phyloP scores from a whole-genome alignment of 2,888 invertebrate species.

The Candidula unifasciata region DNA sequence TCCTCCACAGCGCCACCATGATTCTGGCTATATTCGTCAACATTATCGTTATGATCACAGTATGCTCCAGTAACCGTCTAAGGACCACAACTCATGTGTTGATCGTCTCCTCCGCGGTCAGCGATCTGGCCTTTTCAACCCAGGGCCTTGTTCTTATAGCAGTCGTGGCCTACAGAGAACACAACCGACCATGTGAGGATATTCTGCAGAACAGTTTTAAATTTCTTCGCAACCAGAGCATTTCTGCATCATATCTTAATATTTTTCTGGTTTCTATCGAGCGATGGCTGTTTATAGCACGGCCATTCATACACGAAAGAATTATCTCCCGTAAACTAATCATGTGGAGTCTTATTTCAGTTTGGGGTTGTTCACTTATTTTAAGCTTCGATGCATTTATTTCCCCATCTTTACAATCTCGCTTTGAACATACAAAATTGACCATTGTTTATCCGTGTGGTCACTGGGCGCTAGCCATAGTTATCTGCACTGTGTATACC shows the following conservation, averaged over 20 bases:
- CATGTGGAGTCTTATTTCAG: neutral
- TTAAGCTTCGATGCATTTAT: neutral
- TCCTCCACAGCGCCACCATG: neutral
- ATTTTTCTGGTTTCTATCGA: neutral
- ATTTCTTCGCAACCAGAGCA: neutral
- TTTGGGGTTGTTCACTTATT: neutral
- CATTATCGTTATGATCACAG: neutral
- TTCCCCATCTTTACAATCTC: neutral
- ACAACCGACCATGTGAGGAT: neutral
- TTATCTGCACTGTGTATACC: neutral
- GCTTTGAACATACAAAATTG: neutral
- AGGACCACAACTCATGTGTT: neutral
- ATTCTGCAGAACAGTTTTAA: neutral
- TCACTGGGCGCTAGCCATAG: neutral
- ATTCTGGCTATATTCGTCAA: neutral
- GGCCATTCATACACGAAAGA: slow-evolving; percentile 2
- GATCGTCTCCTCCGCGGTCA: neutral
- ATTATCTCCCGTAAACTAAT: neutral
- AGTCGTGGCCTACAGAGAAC: neutral
- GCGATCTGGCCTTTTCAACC: neutral
- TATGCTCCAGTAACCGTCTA: neutral
- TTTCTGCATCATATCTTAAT: neutral
- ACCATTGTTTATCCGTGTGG: neutral
- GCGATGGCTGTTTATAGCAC: slow-evolving; percentile 3
- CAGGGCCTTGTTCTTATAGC: neutral